These are phyloP conservation scores for Ancistrus triradiatus DNA, from an alignment of 2,113 vertebrate species.

Conservation along the genomic window DNA sequence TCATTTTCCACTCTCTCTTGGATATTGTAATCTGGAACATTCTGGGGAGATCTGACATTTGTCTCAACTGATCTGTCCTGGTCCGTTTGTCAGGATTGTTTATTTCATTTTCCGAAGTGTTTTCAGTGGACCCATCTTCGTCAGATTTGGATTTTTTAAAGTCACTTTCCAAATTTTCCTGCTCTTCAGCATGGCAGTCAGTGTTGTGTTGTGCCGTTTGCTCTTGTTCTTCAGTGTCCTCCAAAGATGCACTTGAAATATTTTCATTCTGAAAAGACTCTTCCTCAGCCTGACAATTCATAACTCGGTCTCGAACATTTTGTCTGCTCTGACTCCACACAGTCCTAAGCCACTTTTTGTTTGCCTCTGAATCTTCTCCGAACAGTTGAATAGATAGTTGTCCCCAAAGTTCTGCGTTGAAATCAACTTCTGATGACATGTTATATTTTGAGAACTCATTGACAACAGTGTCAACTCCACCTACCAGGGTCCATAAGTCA, in stretches of 20 bases:
- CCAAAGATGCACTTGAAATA: too few species aligned
- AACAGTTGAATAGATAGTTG: not conserved
- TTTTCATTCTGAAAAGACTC: not conserved
- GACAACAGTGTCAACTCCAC: too few species aligned
- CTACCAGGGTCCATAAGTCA: not conserved
- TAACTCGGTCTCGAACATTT: not conserved
- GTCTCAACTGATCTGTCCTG: not conserved
- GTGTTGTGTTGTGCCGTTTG: too few species aligned
- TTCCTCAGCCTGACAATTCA: not conserved
- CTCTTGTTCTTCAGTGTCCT: too few species aligned
- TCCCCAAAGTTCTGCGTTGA: not conserved
- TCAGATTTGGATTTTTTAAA: not conserved
- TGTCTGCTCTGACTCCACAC: not conserved
- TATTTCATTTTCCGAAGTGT: not conserved
- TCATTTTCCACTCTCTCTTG: not conserved
- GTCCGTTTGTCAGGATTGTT: not conserved
- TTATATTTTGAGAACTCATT: too few species aligned
- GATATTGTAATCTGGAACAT: not conserved
- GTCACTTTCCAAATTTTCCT: not conserved
- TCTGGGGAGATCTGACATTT: not conserved
- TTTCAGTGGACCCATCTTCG: not conserved
- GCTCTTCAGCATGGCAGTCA: too few species aligned
- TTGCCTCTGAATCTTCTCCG: not conserved
- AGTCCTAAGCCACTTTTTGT: conserved; percentile 1
- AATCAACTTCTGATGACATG: not conserved